Percentiles rank a stretch among this genome's conserved stretches.
Conservation (phyloP, 2,888 invertebrate genomes). For the Brenthis ino region DNA sequence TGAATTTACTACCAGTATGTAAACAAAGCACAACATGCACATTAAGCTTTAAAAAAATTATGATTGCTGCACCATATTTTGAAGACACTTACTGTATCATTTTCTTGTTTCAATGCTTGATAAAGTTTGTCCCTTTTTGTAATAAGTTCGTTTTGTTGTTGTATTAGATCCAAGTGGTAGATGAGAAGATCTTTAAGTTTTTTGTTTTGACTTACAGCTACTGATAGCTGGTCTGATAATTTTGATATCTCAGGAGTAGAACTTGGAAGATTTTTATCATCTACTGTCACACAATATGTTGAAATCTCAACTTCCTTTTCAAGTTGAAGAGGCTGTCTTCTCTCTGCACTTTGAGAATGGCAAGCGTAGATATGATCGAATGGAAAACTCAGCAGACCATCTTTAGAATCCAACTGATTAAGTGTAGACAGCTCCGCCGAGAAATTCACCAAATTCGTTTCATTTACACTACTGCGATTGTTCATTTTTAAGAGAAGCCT, state of each 20-base stretch:
- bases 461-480: constrained; percentile 76
- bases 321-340: constrained; percentile 58
- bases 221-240: constrained; percentile 65
- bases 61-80: constrained; percentile 2
- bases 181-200: constrained; percentile 90
- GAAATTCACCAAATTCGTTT: constrained; percentile 77
- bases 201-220: constrained; percentile 81
- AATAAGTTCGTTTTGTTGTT: constrained; percentile 93
- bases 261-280: constrained; percentile 52
- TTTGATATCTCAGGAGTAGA: constrained; percentile 50
- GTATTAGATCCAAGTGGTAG: constrained; percentile 92
- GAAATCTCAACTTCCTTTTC: constrained; percentile 70
- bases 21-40: constrained; percentile 30
- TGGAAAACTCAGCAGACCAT: constrained; percentile 83
- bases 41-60: constrained; percentile 16
- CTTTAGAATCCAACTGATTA: constrained; percentile 73
- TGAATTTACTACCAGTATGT: constrained; percentile 2
- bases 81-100: constrained; percentile 85
- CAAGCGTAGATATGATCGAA: constrained; percentile 90
- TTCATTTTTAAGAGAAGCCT: constrained; percentile 73
- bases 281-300: constrained; percentile 58
- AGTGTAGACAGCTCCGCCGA: constrained; percentile 67
- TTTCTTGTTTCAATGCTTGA: constrained; percentile 87
- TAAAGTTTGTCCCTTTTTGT: constrained; percentile 90
- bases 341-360: constrained; percentile 70